Percentiles rank a stretch among this genome's conserved stretches.
These are phyloP conservation scores for Argyresthia albistria DNA, from an alignment of 2,888 invertebrate species.

Conservation along the genomic window DNA sequence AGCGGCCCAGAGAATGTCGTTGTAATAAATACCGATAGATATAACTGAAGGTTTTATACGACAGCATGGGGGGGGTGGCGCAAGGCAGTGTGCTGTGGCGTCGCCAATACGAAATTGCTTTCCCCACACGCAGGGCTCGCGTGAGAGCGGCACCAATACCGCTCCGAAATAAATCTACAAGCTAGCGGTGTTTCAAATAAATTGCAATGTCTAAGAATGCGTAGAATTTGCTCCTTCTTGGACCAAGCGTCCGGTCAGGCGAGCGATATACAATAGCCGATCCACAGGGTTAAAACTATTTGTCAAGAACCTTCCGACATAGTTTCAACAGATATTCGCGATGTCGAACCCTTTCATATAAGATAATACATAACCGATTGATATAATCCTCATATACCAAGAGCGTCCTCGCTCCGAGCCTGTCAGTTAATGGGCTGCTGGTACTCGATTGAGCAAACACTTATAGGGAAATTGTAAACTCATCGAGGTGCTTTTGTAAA, in stretches of 20 bases:
- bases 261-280: slow-evolving; percentile 3
- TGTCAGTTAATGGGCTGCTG: slow-evolving; percentile 18
- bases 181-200: slow-evolving; percentile 48
- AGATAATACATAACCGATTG: not conserved
- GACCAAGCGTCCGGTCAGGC: not conserved
- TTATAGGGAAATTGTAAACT: slow-evolving; percentile 4
- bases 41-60: slow-evolving; percentile 8
- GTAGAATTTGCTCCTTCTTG: slow-evolving; percentile 28
- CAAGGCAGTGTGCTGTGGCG: slow-evolving; percentile 28
- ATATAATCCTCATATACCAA: slow-evolving; percentile 1
- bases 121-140: slow-evolving; percentile 37
- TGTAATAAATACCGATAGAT: not conserved
- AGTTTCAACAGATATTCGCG: too few species aligned
- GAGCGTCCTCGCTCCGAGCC: not conserved
- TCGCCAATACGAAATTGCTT: slow-evolving; percentile 51
- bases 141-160: slow-evolving; percentile 50
- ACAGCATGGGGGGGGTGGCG: slow-evolving; percentile 19
- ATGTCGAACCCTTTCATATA: too few species aligned
- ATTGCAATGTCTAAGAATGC: slow-evolving; percentile 54
- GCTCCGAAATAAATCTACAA: slow-evolving; percentile 59
- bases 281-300: slow-evolving; percentile 36
- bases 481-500: slow-evolving; percentile 2
- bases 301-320: slow-evolving; percentile 28
- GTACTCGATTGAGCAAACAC: slow-evolving; percentile 9
- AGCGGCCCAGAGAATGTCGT: too few species aligned